These are phyloP conservation scores for Petrolisthes cinctipes DNA, from an alignment of 2,888 invertebrate species.

Conservation along the genomic window DNA sequence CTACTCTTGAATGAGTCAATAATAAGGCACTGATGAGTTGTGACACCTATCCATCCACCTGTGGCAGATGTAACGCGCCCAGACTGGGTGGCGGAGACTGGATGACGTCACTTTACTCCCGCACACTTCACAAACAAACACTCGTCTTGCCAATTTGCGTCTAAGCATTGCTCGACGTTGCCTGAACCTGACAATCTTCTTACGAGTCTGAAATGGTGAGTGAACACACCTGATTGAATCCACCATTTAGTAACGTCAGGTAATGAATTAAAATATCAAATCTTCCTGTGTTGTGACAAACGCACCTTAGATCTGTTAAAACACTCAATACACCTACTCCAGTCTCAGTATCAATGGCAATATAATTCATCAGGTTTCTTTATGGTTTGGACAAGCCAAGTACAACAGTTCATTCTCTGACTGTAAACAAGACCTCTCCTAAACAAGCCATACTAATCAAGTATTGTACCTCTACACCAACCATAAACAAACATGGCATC, in stretches of 20 bases:
- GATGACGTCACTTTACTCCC: not conserved
- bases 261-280: too few species aligned
- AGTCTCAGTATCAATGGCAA: too few species aligned
- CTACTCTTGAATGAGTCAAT: not conserved
- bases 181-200: constrained; percentile 6
- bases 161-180: constrained; percentile 6
- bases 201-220: constrained; percentile 22
- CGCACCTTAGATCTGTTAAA: too few species aligned
- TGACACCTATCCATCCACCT: constrained; percentile 17
- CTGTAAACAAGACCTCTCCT: too few species aligned
- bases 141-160: not conserved
- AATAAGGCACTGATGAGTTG: constrained; percentile 24
- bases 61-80: constrained; percentile 36
- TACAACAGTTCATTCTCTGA: too few species aligned
- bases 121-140: constrained; percentile 29
- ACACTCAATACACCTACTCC: too few species aligned
- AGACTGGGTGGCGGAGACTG: not conserved
- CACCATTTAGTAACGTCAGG: not conserved
- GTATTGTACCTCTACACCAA: too few species aligned
- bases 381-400: too few species aligned
- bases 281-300: too few species aligned
- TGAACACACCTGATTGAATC: not conserved
- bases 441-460: too few species aligned
- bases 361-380: too few species aligned
- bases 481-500: too few species aligned